Evolutionary conservation across 2,797 vertebrate genomes (phyloP).

Genomic region (Melanotaenia nigrans): DNA sequence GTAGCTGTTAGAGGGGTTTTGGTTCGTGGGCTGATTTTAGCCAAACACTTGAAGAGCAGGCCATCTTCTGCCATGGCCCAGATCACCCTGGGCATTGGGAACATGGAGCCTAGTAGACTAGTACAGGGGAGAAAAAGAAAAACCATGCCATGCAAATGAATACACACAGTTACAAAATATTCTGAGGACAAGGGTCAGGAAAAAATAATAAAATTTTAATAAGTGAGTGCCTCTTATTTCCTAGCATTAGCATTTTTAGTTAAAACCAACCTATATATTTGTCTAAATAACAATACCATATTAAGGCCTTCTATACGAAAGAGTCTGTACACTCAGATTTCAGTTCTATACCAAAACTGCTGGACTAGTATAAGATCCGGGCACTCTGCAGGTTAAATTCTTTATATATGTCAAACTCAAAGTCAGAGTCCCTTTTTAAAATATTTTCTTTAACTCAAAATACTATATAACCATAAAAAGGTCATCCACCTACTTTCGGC

Average conservation of each 20-base stretch:
- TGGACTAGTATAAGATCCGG: neutral
- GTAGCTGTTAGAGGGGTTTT: slow-evolving; percentile 95
- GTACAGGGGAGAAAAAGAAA: slow-evolving; percentile 40
- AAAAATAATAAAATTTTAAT: no score
- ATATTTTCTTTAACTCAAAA: no score
- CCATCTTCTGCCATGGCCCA: slow-evolving; percentile 98
- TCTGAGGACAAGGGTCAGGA: neutral
- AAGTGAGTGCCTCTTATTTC: neutral
- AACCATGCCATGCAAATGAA: slow-evolving; percentile 51
- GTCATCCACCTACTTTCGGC: neutral
- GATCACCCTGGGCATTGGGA: slow-evolving; percentile 96
- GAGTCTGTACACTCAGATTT: neutral
- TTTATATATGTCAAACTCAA: neutral
- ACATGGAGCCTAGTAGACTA: slow-evolving; percentile 96
- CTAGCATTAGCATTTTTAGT: neutral
- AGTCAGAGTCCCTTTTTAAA: no score
- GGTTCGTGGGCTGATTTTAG: slow-evolving; percentile 86
- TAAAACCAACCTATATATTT: neutral
- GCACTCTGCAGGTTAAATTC: neutral
- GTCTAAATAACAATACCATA: neutral
- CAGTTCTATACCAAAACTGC: neutral
- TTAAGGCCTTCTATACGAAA: no score
- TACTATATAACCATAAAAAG: no score
- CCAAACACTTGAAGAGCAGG: slow-evolving; percentile 92
- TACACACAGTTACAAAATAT: slow-evolving; percentile 34